Evolutionary conservation across 2,888 invertebrate genomes (phyloP).

Genomic region (Tricholauxania praeusta): DNA sequence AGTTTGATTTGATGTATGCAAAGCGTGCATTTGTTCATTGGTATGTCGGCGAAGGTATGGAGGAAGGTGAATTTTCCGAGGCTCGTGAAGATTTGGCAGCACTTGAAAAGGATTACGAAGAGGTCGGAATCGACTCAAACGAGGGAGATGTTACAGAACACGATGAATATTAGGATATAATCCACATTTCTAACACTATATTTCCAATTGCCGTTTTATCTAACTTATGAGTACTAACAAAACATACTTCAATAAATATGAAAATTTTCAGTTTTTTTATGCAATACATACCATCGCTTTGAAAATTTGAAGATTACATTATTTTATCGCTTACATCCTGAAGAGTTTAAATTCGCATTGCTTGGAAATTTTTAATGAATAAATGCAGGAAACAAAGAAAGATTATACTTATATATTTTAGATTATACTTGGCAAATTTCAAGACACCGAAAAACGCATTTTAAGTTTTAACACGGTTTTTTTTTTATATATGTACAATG

Average conservation of each 20-base stretch:
- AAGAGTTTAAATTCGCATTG: too few relatives aligned
- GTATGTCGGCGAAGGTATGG: constrained; percentile 91
- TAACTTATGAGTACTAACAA: constrained; percentile 20
- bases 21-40: constrained; percentile 97
- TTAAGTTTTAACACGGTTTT: too few relatives aligned
- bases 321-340: too few relatives aligned
- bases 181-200: background rate
- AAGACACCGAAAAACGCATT: too few relatives aligned
- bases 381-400: too few relatives aligned
- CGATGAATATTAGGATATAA: constrained; percentile 74
- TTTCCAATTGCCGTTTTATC: constrained; percentile 29
- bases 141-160: constrained; percentile 78
- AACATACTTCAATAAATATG: constrained; percentile 16
- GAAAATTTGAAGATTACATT: too few relatives aligned
- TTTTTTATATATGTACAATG: too few relatives aligned
- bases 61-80: constrained; percentile 88
- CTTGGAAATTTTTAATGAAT: too few relatives aligned
- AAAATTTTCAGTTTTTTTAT: background rate
- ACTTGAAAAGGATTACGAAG: constrained; percentile 84
- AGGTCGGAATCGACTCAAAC: constrained; percentile 81
- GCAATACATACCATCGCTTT: too few relatives aligned
- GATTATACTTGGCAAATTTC: too few relatives aligned
- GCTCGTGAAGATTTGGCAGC: constrained; percentile 88
- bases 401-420: too few relatives aligned
- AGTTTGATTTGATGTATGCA: constrained; percentile 96